These are phyloP conservation scores for Falco biarmicus DNA, from an alignment of 2,797 vertebrate genomes.

Conservation along the genomic window DNA sequence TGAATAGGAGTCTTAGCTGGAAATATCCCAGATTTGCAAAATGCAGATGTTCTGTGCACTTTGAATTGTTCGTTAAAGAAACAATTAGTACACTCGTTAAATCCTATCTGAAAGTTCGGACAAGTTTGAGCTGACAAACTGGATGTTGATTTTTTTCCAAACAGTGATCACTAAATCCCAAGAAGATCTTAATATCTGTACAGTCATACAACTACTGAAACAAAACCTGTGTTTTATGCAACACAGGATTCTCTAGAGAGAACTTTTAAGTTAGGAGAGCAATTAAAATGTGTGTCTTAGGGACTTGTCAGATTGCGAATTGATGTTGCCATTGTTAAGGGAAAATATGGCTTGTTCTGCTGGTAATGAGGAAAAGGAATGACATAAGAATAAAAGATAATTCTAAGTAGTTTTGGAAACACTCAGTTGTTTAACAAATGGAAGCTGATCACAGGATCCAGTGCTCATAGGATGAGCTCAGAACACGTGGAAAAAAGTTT, in stretches of 20 bases:
- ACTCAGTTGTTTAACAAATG: neutral
- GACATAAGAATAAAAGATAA: neutral
- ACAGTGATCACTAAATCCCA: neutral
- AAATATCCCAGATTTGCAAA: neutral
- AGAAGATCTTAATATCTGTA: neutral
- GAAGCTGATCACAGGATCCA: neutral
- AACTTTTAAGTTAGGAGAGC: neutral
- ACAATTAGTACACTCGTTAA: neutral
- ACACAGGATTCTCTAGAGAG: neutral
- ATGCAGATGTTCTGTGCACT: neutral
- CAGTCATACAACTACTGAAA: constrained; percentile 18
- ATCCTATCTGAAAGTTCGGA: neutral
- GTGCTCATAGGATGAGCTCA: neutral
- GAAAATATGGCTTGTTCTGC: neutral
- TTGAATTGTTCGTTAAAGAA: neutral
- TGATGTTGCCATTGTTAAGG: neutral
- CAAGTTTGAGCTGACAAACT: neutral
- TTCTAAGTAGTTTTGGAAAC: neutral
- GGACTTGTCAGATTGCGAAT: constrained; percentile 12
- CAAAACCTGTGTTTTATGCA: neutral
- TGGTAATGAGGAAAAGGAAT: neutral
- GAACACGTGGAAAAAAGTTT: neutral
- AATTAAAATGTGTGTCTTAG: constrained; percentile 11
- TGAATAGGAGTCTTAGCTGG: neutral
- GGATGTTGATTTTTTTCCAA: constrained; percentile 5